These are phyloP conservation scores for Alcis repandata DNA, from an alignment of 2,888 invertebrate species.

Conservation along the genomic window DNA sequence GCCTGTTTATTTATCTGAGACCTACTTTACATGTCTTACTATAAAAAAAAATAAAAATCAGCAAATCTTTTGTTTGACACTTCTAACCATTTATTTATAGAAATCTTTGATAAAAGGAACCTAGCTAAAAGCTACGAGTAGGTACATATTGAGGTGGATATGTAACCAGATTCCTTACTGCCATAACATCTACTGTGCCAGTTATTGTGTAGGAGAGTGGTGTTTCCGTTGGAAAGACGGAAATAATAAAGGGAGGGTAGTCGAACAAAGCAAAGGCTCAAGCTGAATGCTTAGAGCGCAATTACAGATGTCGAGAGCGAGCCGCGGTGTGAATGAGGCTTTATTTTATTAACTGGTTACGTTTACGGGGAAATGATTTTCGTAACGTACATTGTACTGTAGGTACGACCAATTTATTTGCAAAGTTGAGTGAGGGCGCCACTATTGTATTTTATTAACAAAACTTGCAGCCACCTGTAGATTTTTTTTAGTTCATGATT, in stretches of 20 bases:
- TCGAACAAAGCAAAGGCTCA: conserved; percentile 71
- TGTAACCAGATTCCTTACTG: conserved; percentile 16
- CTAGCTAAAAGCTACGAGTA: neutral
- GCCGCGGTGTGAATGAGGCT: conserved; percentile 44
- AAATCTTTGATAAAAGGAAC: too few species aligned
- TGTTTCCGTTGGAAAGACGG: conserved; percentile 60
- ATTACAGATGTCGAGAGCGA: conserved; percentile 64
- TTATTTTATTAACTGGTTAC: conserved; percentile 54
- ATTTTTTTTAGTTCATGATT: neutral
- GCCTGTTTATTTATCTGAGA: too few species aligned
- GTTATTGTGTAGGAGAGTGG: conserved; percentile 41
- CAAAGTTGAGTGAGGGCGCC: neutral
- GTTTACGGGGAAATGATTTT: conserved; percentile 40
- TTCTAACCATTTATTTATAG: too few species aligned
- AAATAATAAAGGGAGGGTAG: conserved; percentile 68
- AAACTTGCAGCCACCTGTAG: neutral
- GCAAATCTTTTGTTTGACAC: too few species aligned
- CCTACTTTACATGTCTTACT: too few species aligned
- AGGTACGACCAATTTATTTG: neutral
- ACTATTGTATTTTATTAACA: neutral
- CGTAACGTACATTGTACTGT: conserved; percentile 12
- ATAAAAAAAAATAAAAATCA: too few species aligned
- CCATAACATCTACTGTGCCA: conserved; percentile 1
- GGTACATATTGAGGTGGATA: neutral
- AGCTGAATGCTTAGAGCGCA: conserved; percentile 68